A percentile compares a stretch with the other conserved stretches of the same genome.
Conservation (phyloP, 53 echinoderm and acorn worm species). For the Stichopus horrens region DNA sequence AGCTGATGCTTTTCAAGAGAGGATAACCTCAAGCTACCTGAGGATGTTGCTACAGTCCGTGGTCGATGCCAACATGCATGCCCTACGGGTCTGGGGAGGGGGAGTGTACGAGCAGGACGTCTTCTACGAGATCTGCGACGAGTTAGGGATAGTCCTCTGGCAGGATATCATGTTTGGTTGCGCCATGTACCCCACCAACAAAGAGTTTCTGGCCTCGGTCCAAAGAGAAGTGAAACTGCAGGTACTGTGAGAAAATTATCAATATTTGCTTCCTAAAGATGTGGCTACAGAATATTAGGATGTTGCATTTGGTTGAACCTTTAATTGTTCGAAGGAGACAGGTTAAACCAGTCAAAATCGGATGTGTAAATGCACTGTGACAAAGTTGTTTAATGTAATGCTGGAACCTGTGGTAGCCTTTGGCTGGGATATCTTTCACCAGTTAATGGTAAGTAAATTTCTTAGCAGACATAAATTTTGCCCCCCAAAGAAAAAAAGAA, state of each 20-base stretch:
- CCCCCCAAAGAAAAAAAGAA: too few relatives aligned
- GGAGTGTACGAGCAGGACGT: slow-evolving; percentile 89
- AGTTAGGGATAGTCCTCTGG: slow-evolving; percentile 84
- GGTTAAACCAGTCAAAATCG: too few relatives aligned
- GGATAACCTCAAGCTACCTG: slow-evolving; percentile 41
- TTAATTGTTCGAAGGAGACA: too few relatives aligned
- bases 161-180: slow-evolving; percentile 98
- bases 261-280: not conserved
- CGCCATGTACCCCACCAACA: slow-evolving; percentile 80
- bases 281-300: too few relatives aligned
- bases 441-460: too few relatives aligned
- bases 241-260: slow-evolving; percentile 39
- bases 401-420: too few relatives aligned
- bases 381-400: too few relatives aligned
- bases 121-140: slow-evolving; percentile 80
- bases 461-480: too few relatives aligned
- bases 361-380: too few relatives aligned
- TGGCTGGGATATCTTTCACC: too few relatives aligned
- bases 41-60: slow-evolving; percentile 68
- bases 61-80: slow-evolving; percentile 87
- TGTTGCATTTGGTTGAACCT: too few relatives aligned
- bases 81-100: slow-evolving; percentile 90
- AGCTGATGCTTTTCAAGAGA: slow-evolving; percentile 90
- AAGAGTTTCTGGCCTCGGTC: slow-evolving; percentile 68
- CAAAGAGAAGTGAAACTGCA: slow-evolving; percentile 74